phyloP scores from a whole-genome alignment of 2,113 vertebrate species.

The Cololabis saira region DNA sequence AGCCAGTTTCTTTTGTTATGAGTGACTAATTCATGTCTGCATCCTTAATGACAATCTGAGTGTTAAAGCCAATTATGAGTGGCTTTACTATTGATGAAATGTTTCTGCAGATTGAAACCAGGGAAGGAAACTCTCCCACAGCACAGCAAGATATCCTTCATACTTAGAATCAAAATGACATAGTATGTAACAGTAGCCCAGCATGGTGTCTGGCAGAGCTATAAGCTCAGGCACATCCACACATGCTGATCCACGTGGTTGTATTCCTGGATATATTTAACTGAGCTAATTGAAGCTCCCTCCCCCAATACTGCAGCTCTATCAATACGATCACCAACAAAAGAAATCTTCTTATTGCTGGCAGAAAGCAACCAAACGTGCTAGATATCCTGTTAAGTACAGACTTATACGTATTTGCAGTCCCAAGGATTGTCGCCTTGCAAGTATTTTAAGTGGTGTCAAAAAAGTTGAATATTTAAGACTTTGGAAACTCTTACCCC shows the following conservation, averaged over 20 bases:
- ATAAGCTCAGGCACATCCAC: slow-evolving; percentile 36
- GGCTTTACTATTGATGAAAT: slow-evolving; percentile 26
- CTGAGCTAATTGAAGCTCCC: slow-evolving; percentile 30
- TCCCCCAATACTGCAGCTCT: slow-evolving; percentile 13
- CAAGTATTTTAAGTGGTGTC: slow-evolving; percentile 40
- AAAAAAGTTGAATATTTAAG: slow-evolving; percentile 49
- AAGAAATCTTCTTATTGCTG: slow-evolving; percentile 8
- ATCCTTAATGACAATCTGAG: slow-evolving; percentile 37
- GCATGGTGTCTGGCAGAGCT: slow-evolving; percentile 51
- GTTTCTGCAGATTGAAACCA: slow-evolving; percentile 34
- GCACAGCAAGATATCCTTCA: slow-evolving; percentile 52
- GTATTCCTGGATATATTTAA: slow-evolving; percentile 32
- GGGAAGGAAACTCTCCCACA: slow-evolving; percentile 30
- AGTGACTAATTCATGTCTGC: slow-evolving; percentile 31
- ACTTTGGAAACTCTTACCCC: slow-evolving; percentile 49
- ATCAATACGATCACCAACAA: slow-evolving; percentile 16
- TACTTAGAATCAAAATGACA: slow-evolving; percentile 62
- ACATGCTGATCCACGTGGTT: slow-evolving; percentile 32
- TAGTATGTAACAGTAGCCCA: slow-evolving; percentile 46
- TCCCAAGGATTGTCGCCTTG: background rate
- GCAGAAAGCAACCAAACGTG: background rate
- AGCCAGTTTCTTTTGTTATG: slow-evolving; percentile 28
- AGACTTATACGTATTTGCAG: too few species aligned
- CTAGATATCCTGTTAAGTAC: background rate
- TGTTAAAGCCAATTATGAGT: slow-evolving; percentile 53